Base-by-base conservation (phyloP, 2,888 invertebrate species). In the Merodon equestris region DNA sequence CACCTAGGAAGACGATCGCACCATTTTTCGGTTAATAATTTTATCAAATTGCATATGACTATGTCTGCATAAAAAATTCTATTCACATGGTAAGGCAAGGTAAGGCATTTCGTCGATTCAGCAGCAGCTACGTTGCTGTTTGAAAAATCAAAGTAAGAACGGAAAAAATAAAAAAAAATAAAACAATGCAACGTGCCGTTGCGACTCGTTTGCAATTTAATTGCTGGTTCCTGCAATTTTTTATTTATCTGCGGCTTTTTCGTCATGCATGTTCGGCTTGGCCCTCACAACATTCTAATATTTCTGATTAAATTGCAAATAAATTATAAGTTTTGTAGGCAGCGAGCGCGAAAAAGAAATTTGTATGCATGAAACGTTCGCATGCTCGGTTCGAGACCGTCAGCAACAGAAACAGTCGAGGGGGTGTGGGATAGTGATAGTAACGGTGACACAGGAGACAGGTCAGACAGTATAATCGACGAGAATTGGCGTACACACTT, bases 161-260 rank as follows among this genome's bases (percentile, higher is more conserved):
- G 27, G 27, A 7, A 7, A 27, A 7, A 7, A 27, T 4, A 27
- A 27, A 2, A 27, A 27, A 4, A 18, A 54, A 47, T 9, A 58
- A 44, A 19, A 12, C 70, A 63, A 63, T 67, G 74, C 74, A 74
- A 64, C 77, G 63, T 68, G 67, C 50, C 53, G 47, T 27, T 27
- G 47, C 68, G 76, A 19, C 38, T 66, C 68, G 68, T 74, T 79
- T 79, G 74, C 74, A 70, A 64, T 79, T 70, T 64, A 70, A 79
- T 74, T 74, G 79, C 54, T 74, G 63, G 79, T 79, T 79, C 79
- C 70, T 74, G 68, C 67, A 79, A 58, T 77, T 66, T 63, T 40
- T 73, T 38, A 53, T 74, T 51, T 67, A n/a, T 40, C n/a, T 40
- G 2, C 40, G 40, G 27, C 27, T 27, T 27, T 27, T 27, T 27